A percentile compares a stretch with the other conserved stretches of the same genome.
These are phyloP conservation scores for Papilio aristodemus DNA, from an alignment of 1,140 invertebrate species.

Conservation along the genomic window DNA sequence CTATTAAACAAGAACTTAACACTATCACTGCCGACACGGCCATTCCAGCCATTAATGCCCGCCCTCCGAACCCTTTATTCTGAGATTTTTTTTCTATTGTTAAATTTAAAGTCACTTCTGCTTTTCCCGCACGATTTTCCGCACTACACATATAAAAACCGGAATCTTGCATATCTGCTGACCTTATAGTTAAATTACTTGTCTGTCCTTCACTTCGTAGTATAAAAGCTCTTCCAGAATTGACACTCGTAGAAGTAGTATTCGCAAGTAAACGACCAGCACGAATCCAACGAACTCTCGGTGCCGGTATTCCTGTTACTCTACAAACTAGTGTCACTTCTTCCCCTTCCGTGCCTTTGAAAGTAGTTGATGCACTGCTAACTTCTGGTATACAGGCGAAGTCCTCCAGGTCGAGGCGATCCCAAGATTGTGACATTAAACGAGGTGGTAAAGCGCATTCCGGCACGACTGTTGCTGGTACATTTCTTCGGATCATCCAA, in stretches of 20 bases:
- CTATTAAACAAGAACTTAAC: slow-evolving; percentile 72
- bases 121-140: slow-evolving; percentile 88
- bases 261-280: slow-evolving; percentile 80
- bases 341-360: slow-evolving; percentile 84
- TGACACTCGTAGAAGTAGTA: slow-evolving; percentile 77
- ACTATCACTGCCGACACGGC: slow-evolving; percentile 75
- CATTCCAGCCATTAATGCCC: slow-evolving; percentile 82
- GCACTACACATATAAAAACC: slow-evolving; percentile 88
- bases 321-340: slow-evolving; percentile 88
- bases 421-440: slow-evolving; percentile 85
- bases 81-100: slow-evolving; percentile 83
- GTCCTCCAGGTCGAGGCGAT: slow-evolving; percentile 87
- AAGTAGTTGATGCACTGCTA: slow-evolving; percentile 76
- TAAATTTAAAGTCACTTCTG: slow-evolving; percentile 86
- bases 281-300: slow-evolving; percentile 80
- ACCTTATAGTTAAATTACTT: slow-evolving; percentile 86
- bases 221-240: slow-evolving; percentile 71
- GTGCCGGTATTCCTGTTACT: slow-evolving; percentile 85
- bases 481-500: slow-evolving; percentile 89
- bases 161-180: slow-evolving; percentile 85
- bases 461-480: slow-evolving; percentile 84
- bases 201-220: slow-evolving; percentile 74
- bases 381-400: slow-evolving; percentile 89
- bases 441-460: slow-evolving; percentile 84
- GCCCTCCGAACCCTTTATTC: slow-evolving; percentile 82